Conservation (phyloP, 2,888 invertebrate genomes). For the Cryptosula pallasiana region DNA sequence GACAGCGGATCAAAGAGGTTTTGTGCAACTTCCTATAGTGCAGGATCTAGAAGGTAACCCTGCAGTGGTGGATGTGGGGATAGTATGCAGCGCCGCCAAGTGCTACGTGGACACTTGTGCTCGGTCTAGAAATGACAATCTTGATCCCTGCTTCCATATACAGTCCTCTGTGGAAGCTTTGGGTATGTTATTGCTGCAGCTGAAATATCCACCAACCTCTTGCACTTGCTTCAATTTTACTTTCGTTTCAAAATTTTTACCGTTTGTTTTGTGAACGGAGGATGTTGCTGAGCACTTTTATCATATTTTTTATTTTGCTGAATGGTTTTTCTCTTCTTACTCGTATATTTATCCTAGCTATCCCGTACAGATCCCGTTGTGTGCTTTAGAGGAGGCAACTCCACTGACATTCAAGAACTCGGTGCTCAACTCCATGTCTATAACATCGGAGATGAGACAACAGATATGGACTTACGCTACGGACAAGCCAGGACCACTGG, state of each 20-base stretch:
- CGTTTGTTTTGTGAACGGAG: no score
- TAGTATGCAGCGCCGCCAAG: constrained; percentile 45
- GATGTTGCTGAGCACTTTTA: no score
- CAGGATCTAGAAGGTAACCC: constrained; percentile 50
- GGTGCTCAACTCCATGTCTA: constrained; percentile 60
- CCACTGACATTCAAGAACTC: constrained; percentile 62
- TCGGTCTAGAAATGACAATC: constrained; percentile 30
- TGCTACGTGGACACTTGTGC: constrained; percentile 54
- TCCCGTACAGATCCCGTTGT: no score
- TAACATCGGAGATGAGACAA: constrained; percentile 57
- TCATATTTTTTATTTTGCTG: no score
- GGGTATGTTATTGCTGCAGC: no score
- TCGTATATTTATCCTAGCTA: no score
- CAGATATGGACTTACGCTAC: not conserved
- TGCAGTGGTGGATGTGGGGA: constrained; percentile 40
- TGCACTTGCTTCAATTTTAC: no score
- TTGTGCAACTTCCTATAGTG: constrained; percentile 61
- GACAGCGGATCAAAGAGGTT: constrained; percentile 64
- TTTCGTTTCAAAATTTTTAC: no score
- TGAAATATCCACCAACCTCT: no score
- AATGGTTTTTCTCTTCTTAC: no score
- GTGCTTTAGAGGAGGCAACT: constrained; percentile 59
- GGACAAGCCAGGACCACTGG: constrained; percentile 57
- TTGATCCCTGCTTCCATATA: constrained; percentile 16
- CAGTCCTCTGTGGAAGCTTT: constrained; percentile 11